Conservation (phyloP, 2,797 vertebrate species). For the Hydrocynus forskahlii region DNA sequence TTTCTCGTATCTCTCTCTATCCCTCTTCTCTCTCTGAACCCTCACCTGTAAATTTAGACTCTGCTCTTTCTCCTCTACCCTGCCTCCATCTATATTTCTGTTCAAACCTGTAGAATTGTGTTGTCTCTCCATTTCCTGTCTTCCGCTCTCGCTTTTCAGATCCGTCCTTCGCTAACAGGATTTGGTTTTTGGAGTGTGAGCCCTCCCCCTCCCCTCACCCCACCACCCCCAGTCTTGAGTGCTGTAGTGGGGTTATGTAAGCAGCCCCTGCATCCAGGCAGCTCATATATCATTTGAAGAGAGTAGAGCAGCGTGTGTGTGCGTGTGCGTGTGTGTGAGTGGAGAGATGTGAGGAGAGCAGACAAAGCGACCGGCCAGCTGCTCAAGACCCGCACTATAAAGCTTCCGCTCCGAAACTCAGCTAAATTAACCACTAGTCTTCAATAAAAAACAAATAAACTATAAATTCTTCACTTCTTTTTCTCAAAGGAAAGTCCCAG, state of each 20-base stretch:
- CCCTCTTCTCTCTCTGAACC: too few relatives aligned
- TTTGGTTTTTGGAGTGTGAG: conserved; percentile 52
- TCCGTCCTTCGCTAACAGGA: conserved; percentile 50
- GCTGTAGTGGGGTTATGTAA: conserved; percentile 9
- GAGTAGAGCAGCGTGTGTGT: neutral
- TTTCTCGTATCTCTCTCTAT: neutral
- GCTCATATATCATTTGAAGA: conserved; percentile 4
- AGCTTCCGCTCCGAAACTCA: neutral
- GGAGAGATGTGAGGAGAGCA: neutral
- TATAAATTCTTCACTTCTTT: too few relatives aligned
- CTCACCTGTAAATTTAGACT: neutral
- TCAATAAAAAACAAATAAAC: neutral
- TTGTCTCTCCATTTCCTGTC: neutral
- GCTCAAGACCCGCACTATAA: neutral
- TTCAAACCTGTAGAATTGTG: neutral
- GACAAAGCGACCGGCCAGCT: neutral
- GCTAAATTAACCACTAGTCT: neutral
- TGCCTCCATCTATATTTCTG: neutral
- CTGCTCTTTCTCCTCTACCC: neutral
- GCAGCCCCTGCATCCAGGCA: conserved; percentile 7
- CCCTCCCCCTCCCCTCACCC: neutral
- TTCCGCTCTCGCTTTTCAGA: conserved; percentile 3
- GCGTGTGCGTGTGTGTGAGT: neutral
- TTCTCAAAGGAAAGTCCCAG: too few relatives aligned
- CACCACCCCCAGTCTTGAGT: neutral